phyloP scores from a whole-genome alignment of 2,113 vertebrate genomes.

The Rhodinocichla rosea region DNA sequence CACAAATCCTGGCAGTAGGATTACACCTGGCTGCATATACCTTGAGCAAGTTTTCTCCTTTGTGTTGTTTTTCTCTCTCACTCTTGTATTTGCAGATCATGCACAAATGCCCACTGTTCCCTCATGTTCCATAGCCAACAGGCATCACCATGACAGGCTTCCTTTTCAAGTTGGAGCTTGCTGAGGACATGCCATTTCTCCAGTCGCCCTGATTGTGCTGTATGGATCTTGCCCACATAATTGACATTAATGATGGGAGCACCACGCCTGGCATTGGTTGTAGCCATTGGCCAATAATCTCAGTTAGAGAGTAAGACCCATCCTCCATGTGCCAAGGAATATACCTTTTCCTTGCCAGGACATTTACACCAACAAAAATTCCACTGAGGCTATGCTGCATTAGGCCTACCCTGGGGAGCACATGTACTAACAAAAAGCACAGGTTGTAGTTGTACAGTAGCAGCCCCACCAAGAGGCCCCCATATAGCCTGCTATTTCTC shows the following conservation, averaged over 20 bases:
- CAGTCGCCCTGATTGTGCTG: not conserved
- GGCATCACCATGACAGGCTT: constrained; percentile 49
- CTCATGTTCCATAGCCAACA: constrained; percentile 47
- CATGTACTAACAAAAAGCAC: not conserved
- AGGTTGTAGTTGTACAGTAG: not conserved
- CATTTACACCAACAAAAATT: not conserved
- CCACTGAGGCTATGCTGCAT: not conserved
- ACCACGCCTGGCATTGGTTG: not conserved
- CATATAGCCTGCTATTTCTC: not conserved
- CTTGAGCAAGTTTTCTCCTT: constrained; percentile 2
- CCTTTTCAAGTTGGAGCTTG: constrained; percentile 43
- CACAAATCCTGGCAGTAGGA: not conserved
- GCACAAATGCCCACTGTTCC: constrained; percentile 53
- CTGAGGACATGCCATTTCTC: not conserved
- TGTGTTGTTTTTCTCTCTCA: not conserved
- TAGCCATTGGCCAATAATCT: constrained; percentile 44
- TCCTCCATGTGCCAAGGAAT: not conserved
- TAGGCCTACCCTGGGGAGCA: not conserved
- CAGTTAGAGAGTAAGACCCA: not conserved
- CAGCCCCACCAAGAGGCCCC: not conserved
- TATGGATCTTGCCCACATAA: constrained; percentile 29
- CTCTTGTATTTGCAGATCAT: not conserved
- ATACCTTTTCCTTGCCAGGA: not conserved
- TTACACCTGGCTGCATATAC: not conserved
- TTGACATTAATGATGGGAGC: constrained; percentile 28